phyloP scores from a whole-genome alignment of 2,888 invertebrate genomes.

The Hermodice carunculata region DNA sequence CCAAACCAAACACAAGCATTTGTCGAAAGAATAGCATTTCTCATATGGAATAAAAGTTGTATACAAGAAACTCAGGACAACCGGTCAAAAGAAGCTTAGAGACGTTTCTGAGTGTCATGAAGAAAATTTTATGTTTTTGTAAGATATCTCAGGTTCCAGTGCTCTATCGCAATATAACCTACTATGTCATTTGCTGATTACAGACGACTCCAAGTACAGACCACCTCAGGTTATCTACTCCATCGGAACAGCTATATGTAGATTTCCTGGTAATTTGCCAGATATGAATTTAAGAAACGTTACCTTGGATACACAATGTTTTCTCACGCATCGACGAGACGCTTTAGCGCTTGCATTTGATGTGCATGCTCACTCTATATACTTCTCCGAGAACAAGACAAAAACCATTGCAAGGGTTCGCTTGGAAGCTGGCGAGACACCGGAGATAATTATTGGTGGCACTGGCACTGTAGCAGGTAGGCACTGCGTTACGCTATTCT shows the following conservation, averaged over 20 bases:
- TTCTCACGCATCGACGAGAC: constrained; percentile 74
- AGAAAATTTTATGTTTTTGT: too few relatives aligned
- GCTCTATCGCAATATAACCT: too few relatives aligned
- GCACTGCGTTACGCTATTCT: too few relatives aligned
- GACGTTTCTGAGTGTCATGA: too few relatives aligned
- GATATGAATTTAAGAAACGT: constrained; percentile 60
- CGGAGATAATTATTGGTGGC: constrained; percentile 55
- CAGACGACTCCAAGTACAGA: constrained; percentile 71
- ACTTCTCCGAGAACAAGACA: constrained; percentile 58
- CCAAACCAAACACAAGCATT: too few relatives aligned
- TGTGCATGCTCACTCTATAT: constrained; percentile 45
- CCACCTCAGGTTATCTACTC: constrained; percentile 58
- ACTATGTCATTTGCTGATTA: too few relatives aligned
- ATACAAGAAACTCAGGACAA: too few relatives aligned
- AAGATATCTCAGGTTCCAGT: too few relatives aligned
- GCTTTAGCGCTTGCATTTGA: constrained; percentile 48
- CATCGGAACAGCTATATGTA: constrained; percentile 64
- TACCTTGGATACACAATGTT: constrained; percentile 69
- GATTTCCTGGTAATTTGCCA: constrained; percentile 61
- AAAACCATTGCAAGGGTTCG: constrained; percentile 56
- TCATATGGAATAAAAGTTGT: too few relatives aligned
- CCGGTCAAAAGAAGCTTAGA: too few relatives aligned
- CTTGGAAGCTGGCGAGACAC: constrained; percentile 44
- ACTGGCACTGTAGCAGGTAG: constrained; percentile 59
- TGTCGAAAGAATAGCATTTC: too few relatives aligned